phyloP scores from a whole-genome alignment of 2,888 invertebrate genomes.

The Cephonodes hylas region DNA sequence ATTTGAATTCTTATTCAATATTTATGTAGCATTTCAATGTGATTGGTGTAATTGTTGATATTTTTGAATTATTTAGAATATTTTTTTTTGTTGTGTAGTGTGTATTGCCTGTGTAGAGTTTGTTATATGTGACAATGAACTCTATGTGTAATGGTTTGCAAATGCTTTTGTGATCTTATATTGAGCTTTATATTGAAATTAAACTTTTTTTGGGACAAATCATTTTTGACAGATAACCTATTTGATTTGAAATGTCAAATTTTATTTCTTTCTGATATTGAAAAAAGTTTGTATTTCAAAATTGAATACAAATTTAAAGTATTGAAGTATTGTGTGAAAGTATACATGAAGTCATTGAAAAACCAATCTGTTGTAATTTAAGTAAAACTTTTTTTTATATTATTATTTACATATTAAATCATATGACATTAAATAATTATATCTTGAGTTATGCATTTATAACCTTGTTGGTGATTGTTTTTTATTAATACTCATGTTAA shows the following conservation, averaged over 20 bases:
- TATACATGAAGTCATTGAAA: too few species aligned
- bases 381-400: too few species aligned
- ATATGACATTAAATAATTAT: too few species aligned
- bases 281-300: slow-evolving; percentile 15
- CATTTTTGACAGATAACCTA: slow-evolving; percentile 62
- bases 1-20: slow-evolving; percentile 21
- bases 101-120: slow-evolving; percentile 43
- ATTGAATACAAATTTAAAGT: background rate
- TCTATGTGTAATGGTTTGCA: background rate
- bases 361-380: too few species aligned
- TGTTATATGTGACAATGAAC: slow-evolving; percentile 24
- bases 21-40: slow-evolving; percentile 30
- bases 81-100: slow-evolving; percentile 24
- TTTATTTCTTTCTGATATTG: slow-evolving; percentile 23
- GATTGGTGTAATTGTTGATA: slow-evolving; percentile 33
- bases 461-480: too few species aligned
- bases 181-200: slow-evolving; percentile 13
- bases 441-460: too few species aligned
- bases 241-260: slow-evolving; percentile 42
- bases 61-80: slow-evolving; percentile 25
- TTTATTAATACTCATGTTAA: too few species aligned
- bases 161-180: background rate
- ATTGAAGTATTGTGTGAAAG: too few species aligned
- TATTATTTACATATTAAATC: too few species aligned
- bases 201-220: slow-evolving; percentile 9